Base-by-base conservation (phyloP, 1,140 invertebrate species). In the Hylaeus volcanicus region DNA sequence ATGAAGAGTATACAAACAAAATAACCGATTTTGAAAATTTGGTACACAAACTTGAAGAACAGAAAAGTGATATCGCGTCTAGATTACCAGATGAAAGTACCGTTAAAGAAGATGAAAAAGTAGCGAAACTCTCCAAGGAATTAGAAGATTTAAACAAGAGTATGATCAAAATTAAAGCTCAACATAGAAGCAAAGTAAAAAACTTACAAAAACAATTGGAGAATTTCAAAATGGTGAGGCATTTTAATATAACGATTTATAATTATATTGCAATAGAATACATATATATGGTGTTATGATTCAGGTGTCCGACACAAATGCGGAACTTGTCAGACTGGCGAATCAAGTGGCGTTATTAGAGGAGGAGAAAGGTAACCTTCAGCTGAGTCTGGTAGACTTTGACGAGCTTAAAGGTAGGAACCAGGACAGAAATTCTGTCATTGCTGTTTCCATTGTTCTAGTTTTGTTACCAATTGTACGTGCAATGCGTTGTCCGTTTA, bases 331-430 rank as follows among this genome's bases (percentile, higher is more conserved):
- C 1, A 94, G 94, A 86, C 93, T 98, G 84, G 95, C 96, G 84
- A 96, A 98, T 85, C 95, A 96, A 92, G 95, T 98, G 82, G 96
- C 96, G 66, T 96, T 97, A 90, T 93, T 98, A 70, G 97, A 98
- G 93, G 97, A 98, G 91, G 97, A 98, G 93, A 98, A 97, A 94
- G 97, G 96, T 92, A 98, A 97, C 92, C 95, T 97, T 89, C 96
- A 97, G 92, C 94, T 97, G 89, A 96, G 96, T 94, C 94, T 97
- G 87, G 95, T 97, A 90, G 96, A 97, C 93, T 96, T 96, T 95
- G 96, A 97, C 90, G 96, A 96, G 93, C 94, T 95, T 90, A 94
- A 95, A 95, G 94, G 96, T 96, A 95, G 94, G 94, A 94, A 92
- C 92, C 90, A 90, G 88, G 88, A 88, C 85, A 88, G 85, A 90